Conservation (phyloP, 1,140 invertebrate genomes). For the Lasioglossum albipes region DNA sequence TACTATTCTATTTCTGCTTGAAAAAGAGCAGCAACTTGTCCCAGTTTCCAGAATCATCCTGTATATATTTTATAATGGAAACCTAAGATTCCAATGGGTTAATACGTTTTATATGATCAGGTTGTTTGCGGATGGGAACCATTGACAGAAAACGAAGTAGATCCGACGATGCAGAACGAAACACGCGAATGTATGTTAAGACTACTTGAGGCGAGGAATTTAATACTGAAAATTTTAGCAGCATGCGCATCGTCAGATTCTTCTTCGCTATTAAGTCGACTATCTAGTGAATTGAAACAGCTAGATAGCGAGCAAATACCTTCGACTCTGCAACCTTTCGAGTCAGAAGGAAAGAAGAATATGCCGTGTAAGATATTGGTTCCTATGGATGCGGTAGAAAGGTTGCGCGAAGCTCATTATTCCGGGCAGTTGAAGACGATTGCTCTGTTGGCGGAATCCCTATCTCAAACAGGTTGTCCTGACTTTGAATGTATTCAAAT, state of each 20-base stretch:
- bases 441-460: constrained; percentile 70
- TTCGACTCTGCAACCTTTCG: constrained; percentile 68
- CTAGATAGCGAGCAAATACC: constrained; percentile 70
- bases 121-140: constrained; percentile 77
- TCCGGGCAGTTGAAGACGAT: constrained; percentile 74
- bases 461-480: constrained; percentile 66
- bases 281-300: constrained; percentile 67
- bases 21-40: no score
- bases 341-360: constrained; percentile 56
- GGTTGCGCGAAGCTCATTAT: constrained; percentile 73
- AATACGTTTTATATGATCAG: constrained; percentile 46
- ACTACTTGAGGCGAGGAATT: constrained; percentile 71
- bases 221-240: constrained; percentile 74
- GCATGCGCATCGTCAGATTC: constrained; percentile 68
- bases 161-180: constrained; percentile 72
- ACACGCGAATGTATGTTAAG: constrained; percentile 74
- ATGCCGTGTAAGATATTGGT: constrained; percentile 72
- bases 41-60: no score
- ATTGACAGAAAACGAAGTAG: constrained; percentile 56
- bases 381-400: constrained; percentile 75
- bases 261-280: constrained; percentile 61
- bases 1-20: no score
- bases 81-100: background rate
- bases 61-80: background rate
- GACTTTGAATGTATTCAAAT: constrained; percentile 71